Conservation (phyloP, 2,113 vertebrate genomes). For the Symphodus melops region DNA sequence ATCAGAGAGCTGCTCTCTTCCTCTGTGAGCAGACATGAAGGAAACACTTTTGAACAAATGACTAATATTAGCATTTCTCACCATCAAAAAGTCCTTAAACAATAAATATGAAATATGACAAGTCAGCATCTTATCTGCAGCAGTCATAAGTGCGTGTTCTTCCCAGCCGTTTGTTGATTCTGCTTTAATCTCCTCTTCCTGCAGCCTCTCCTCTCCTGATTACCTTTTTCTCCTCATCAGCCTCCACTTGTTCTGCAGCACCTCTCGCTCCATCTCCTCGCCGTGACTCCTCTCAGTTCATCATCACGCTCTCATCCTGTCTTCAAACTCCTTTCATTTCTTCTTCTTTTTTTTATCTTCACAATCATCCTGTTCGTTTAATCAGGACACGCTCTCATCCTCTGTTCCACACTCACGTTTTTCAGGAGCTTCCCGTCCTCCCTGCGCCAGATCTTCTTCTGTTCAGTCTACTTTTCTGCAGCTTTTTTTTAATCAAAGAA, state of each 20-base stretch:
- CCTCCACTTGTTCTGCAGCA: background rate
- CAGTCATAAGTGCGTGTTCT: background rate
- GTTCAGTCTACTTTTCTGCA: too few relatives aligned
- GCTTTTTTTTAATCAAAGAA: too few relatives aligned
- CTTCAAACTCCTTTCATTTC: background rate
- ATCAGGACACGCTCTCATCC: background rate
- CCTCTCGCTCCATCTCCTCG: background rate
- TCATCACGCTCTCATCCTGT: background rate
- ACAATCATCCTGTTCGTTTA: background rate
- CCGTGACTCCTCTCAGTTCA: background rate
- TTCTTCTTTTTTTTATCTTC: background rate
- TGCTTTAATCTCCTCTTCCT: slow-evolving; percentile 1
- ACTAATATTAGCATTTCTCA: too few relatives aligned
- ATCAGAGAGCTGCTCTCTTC: too few relatives aligned
- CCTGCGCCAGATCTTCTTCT: background rate
- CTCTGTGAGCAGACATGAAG: too few relatives aligned
- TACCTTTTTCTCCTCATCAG: background rate
- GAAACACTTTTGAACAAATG: too few relatives aligned
- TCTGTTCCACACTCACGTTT: background rate
- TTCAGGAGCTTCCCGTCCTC: background rate
- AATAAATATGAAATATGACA: background rate
- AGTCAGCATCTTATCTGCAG: background rate
- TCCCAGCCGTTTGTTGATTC: background rate
- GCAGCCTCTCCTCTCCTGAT: background rate
- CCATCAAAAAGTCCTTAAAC: too few relatives aligned